Base-by-base conservation (phyloP, 2,797 vertebrate species). In the Dryobates pubescens region DNA sequence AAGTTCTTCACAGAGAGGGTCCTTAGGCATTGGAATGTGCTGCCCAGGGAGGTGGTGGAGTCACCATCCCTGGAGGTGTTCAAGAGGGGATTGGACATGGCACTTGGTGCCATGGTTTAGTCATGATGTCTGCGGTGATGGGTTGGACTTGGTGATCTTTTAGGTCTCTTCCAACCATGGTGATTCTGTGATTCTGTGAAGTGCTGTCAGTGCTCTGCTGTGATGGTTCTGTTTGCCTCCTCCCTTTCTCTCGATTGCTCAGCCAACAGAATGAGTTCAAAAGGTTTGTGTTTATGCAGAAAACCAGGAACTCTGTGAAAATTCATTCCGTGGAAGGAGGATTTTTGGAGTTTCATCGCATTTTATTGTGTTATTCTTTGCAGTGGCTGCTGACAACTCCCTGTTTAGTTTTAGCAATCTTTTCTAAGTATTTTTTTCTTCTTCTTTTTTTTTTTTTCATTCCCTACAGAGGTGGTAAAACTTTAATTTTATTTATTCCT, bases 361-460 rank as follows among this genome's bases (percentile, higher is more conserved):
- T 77, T 87, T 29, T 83, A 45, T 65, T 82, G 47, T 13, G 5
- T 41, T 90, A 80, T 57, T 53, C 53, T 68, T 81, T 81, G 70
- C 80, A 86, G 70, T n/a, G 45, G 45, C 63, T 89, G 53, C 34
- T 92, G 91, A 92, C 80, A 91, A 49, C 57, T 79, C 88, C 63
- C 5, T 61, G 47, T 86, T 93, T 84, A 76, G 43, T 54, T 58
- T 49, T 73, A 61, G 32, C 63, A 51, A 16, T 30, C 14, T 88
- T 76, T 83, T 70, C 59, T 86, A 54, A 22, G 36, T 7, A 10
- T 22, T 49, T 49, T 23, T 47, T 47, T 47, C 10, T 45, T 16
- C 17, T 47, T 47, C 19, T 20, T 49, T 23, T 20, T 19, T 38
- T 20, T 91, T 93, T 75, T 22, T 70, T 89, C 67, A 57, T 43